These are phyloP conservation scores for Drosophila hamatofila DNA, from an alignment of 2,888 invertebrate species.

Conservation along the genomic window DNA sequence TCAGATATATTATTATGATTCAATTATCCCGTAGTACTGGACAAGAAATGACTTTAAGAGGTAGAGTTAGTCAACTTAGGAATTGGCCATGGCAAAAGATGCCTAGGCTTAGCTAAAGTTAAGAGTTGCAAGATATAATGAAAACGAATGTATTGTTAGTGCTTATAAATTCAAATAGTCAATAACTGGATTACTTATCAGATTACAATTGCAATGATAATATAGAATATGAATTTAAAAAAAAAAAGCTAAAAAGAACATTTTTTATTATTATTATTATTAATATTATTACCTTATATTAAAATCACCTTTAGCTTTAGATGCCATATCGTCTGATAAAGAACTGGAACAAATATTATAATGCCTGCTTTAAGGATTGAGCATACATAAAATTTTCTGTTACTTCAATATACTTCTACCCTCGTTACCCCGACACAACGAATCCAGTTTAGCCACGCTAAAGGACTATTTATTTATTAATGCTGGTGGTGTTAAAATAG, in stretches of 20 bases:
- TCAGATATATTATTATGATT: too few relatives aligned
- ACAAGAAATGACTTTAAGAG: neutral
- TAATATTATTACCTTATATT: too few relatives aligned
- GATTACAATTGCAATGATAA: too few relatives aligned
- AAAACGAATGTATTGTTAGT: too few relatives aligned
- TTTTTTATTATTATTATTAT: too few relatives aligned
- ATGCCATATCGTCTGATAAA: too few relatives aligned
- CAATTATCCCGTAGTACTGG: too few relatives aligned
- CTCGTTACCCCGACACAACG: neutral
- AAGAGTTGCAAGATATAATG: neutral
- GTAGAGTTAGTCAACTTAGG: neutral
- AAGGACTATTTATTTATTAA: slow-evolving; percentile 34
- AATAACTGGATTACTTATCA: too few relatives aligned
- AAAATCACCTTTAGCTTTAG: too few relatives aligned
- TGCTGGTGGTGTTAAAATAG: slow-evolving; percentile 32
- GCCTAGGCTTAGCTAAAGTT: neutral
- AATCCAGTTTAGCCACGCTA: neutral
- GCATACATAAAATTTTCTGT: neutral
- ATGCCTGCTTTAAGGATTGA: neutral
- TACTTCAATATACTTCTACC: neutral
- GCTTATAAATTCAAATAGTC: too few relatives aligned
- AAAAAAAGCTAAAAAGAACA: too few relatives aligned
- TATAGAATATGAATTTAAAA: too few relatives aligned
- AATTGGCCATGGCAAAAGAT: neutral
- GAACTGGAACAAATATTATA: neutral